Conservation (phyloP, 2,113 vertebrate species). For the Ophiodon elongatus region DNA sequence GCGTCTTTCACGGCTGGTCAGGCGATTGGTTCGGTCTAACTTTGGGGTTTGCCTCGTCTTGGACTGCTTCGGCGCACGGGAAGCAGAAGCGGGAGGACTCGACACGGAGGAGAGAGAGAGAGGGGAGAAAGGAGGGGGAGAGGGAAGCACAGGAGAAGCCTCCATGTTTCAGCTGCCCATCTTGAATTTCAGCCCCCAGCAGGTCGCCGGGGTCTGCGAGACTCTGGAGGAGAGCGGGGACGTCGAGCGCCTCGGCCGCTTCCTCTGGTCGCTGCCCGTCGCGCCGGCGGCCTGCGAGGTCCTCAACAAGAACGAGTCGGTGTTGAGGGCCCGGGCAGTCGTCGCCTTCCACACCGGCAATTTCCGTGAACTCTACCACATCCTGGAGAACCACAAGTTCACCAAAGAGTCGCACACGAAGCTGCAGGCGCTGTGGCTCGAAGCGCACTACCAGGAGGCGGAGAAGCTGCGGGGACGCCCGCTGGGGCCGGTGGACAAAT, state of each 20-base stretch:
- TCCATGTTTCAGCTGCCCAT: slow-evolving; percentile 99
- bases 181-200: slow-evolving; percentile 99
- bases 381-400: slow-evolving; percentile 99
- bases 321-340: slow-evolving; percentile 94
- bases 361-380: slow-evolving; percentile 98
- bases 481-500: slow-evolving; percentile 99
- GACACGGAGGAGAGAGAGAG: slow-evolving; percentile 61
- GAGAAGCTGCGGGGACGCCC: slow-evolving; percentile 98
- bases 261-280: slow-evolving; percentile 99
- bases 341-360: slow-evolving; percentile 98
- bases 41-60: slow-evolving; percentile 79
- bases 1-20: slow-evolving; percentile 62
- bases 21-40: slow-evolving; percentile 69
- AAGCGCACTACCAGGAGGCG: slow-evolving; percentile 99
- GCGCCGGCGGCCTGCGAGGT: slow-evolving; percentile 98
- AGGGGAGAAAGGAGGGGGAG: slow-evolving; percentile 67
- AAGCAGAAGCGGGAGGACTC: slow-evolving; percentile 58
- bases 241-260: slow-evolving; percentile 97
- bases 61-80: slow-evolving; percentile 55
- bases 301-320: slow-evolving; percentile 98
- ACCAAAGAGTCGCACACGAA: slow-evolving; percentile 99
- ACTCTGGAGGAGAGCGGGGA: slow-evolving; percentile 99
- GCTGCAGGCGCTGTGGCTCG: slow-evolving; percentile 98
- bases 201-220: slow-evolving; percentile 99
- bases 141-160: slow-evolving; percentile 82